Evolutionary conservation across 2,113 vertebrate species (phyloP).

Genomic region (Rhombomys opimus): DNA sequence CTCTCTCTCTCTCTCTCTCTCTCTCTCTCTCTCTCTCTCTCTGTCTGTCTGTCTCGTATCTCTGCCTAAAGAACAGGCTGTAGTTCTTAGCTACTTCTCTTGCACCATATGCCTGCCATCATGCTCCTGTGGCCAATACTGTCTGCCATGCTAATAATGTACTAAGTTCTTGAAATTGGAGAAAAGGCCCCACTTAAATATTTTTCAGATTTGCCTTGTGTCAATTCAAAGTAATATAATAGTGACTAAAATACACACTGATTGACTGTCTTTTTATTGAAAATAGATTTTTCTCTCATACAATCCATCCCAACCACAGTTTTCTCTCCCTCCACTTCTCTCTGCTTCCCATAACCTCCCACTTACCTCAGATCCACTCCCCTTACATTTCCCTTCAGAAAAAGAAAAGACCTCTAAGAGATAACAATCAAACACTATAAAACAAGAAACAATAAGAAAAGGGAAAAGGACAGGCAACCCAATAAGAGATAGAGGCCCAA

Average conservation of each 20-base stretch:
- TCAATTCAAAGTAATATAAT: neutral
- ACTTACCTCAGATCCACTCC: neutral
- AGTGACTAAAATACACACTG: neutral
- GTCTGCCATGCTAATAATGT: neutral
- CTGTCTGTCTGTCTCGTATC: neutral
- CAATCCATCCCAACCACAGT: neutral
- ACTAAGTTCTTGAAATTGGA: neutral
- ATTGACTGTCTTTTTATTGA: neutral
- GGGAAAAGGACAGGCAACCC: neutral
- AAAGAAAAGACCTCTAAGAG: neutral
- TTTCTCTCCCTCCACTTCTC: neutral
- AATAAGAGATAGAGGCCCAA: neutral
- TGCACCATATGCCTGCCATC: neutral
- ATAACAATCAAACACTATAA: neutral
- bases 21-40: neutral
- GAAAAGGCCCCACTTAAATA: neutral
- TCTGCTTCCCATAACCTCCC: no score
- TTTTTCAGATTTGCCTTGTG: neutral
- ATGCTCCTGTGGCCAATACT: neutral
- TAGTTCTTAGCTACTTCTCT: neutral
- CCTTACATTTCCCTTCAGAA: neutral
- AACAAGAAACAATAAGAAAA: neutral
- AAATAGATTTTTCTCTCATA: neutral
- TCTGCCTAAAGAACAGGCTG: neutral
- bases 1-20: neutral